Conservation (phyloP, 2,113 vertebrate genomes). For the Marmota flaviventris region DNA sequence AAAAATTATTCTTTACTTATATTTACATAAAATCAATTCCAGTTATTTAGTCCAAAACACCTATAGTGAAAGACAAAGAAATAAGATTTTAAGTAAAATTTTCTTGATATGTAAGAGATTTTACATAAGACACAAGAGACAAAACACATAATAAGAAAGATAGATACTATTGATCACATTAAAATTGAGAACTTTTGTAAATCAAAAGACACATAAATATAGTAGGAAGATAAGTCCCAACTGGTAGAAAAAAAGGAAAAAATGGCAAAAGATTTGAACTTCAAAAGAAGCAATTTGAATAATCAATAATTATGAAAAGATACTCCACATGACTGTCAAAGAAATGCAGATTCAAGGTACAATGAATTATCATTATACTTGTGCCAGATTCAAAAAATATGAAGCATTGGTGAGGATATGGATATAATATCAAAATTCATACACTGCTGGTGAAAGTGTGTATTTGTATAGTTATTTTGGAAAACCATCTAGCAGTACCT, state of each 20-base stretch:
- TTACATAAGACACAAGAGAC: not conserved
- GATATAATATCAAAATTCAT: not conserved
- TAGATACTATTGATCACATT: not conserved
- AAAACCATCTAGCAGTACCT: not conserved
- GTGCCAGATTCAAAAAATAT: not conserved
- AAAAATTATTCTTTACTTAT: not conserved
- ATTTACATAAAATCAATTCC: not conserved
- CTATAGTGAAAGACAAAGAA: not conserved
- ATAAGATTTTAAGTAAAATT: conserved; percentile 6
- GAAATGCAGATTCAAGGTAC: not conserved
- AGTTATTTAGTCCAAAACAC: not conserved
- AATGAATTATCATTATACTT: not conserved
- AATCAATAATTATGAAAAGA: not conserved
- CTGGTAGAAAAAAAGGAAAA: not conserved
- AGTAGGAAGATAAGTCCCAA: not conserved
- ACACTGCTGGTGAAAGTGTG: not conserved
- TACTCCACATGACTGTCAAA: not conserved
- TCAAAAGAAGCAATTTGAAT: not conserved
- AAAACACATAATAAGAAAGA: not conserved
- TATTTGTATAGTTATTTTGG: not conserved
- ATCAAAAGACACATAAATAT: not conserved
- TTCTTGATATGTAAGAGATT: not conserved
- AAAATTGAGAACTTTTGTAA: not conserved
- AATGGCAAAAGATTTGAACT: not conserved
- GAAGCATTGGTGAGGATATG: not conserved